Evolutionary conservation across 2,797 vertebrate genomes (phyloP), one percentile per base, ranked within the genome.

Genomic region (Melanotaenia boesemani): DNA sequence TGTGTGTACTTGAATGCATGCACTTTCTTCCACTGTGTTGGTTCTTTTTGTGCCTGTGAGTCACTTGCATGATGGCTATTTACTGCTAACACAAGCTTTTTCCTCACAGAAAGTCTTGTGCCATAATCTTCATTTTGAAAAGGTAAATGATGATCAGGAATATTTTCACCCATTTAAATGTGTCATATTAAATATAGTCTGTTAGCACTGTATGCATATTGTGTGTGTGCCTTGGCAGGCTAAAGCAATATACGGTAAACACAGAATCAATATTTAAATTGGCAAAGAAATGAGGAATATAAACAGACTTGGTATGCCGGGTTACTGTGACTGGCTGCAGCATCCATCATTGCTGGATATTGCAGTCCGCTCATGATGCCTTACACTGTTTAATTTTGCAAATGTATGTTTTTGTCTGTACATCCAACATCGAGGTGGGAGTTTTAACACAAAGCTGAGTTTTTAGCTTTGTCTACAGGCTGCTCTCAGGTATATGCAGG

Each of bases 21-120:
- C 10, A 20, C 67, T 20, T 50, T 36, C 7, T 50, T 63, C 50
- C n/a, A 12, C 39, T 46, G n/a, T 5, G 52, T 48, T 0, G 2
- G 2, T 70, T 59, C 4, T 0, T 55, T 56, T 13, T 58, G 82
- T 88, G 87, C 81, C 85, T 88, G 59, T 71, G 18, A 13, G 18
- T 75, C 22, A 18, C 32, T 26, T 74, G 44, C 60, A 34, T 71
- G 71, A 64, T n/a, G 0, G 0, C 64, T 41, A 30, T n/a, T 62
- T 39, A 9, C 48, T 10, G 11, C 12, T 50, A 15, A 52, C 59
- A 57, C 8, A 0, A 63, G 46, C 56, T 6, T 4, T 52, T 20
- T 41, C 24, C 4, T 56, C 32, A 39, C 63, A 68, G 30, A 15
- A 46, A 0, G 32, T 37, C 30, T 58, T 32, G 64, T 80, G 79